Conservation (phyloP, 1,140 invertebrate genomes). For the Heliconius hewitsoni region DNA sequence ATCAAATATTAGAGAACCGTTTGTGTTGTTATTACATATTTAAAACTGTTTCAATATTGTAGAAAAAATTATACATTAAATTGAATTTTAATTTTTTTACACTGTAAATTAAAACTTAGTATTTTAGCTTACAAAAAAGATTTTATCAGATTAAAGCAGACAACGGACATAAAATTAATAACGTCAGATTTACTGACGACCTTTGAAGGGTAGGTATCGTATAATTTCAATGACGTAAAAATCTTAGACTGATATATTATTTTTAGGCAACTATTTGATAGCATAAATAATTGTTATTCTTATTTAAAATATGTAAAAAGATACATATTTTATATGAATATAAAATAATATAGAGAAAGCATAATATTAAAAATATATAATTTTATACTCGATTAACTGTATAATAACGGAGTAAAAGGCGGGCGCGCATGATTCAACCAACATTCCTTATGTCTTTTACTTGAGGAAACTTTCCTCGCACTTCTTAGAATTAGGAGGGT, state of each 20-base stretch:
- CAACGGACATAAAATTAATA: slow-evolving; percentile 51
- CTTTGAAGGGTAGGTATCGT: slow-evolving; percentile 27
- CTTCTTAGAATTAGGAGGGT: slow-evolving; percentile 49
- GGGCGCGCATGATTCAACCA: slow-evolving; percentile 41
- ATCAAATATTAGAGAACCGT: slow-evolving; percentile 32
- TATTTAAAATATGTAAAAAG: too few relatives aligned
- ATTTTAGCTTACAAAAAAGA: background rate
- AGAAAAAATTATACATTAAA: too few relatives aligned
- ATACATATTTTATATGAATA: too few relatives aligned
- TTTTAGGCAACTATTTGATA: too few relatives aligned
- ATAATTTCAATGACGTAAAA: slow-evolving; percentile 16
- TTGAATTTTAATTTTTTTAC: too few relatives aligned
- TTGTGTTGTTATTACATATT: background rate
- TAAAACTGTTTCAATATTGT: background rate
- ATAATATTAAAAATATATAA: background rate
- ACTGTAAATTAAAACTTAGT: too few relatives aligned
- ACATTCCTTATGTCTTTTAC: slow-evolving; percentile 42
- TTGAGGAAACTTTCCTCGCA: slow-evolving; percentile 40
- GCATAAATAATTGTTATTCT: too few relatives aligned
- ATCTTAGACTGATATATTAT: too few relatives aligned
- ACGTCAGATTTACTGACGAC: slow-evolving; percentile 27
- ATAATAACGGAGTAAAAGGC: slow-evolving; percentile 16
- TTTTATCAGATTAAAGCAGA: slow-evolving; percentile 51
- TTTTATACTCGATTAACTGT: background rate
- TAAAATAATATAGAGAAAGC: background rate